A percentile compares a stretch with the other conserved stretches of the same genome.
Evolutionary conservation across 2,797 vertebrate species (phyloP).

Genomic region (Todus mexicanus): DNA sequence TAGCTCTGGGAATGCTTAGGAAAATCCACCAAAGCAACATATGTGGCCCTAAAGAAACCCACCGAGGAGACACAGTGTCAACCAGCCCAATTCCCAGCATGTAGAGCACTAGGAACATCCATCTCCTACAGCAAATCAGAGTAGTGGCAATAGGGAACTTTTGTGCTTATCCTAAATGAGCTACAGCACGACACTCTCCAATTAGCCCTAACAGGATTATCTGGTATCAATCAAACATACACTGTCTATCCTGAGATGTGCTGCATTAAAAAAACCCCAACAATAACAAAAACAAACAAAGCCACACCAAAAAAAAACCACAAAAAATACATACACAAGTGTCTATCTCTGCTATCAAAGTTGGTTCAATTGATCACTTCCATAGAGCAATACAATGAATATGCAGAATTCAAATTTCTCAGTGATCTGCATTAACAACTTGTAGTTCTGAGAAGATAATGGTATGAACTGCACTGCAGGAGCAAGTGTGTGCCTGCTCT

Average conservation of each 20-base stretch:
- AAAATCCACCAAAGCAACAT: not conserved
- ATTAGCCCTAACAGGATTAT: not conserved
- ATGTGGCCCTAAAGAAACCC: not conserved
- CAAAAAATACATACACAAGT: not conserved
- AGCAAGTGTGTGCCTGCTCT: not conserved
- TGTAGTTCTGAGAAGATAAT: not conserved
- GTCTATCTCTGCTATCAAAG: not conserved
- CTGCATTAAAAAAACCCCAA: not conserved
- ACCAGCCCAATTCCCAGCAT: not conserved
- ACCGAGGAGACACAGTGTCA: not conserved
- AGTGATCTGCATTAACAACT: not conserved
- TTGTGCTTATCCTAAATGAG: not conserved
- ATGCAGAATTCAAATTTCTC: not conserved
- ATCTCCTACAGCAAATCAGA: not conserved
- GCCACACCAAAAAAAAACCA: fast-evolving
- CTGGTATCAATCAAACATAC: not conserved
- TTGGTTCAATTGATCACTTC: not conserved
- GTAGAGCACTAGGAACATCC: not conserved
- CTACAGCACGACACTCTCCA: not conserved
- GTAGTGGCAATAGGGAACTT: not conserved
- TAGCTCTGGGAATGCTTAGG: not conserved
- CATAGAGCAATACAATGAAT: not conserved
- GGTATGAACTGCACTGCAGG: not conserved
- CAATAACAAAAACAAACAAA: not conserved
- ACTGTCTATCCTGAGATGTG: not conserved